Evolutionary conservation across 2,797 vertebrate species (phyloP), one percentile per base, ranked within the genome.

Genomic region (Leptoclinus maculatus): DNA sequence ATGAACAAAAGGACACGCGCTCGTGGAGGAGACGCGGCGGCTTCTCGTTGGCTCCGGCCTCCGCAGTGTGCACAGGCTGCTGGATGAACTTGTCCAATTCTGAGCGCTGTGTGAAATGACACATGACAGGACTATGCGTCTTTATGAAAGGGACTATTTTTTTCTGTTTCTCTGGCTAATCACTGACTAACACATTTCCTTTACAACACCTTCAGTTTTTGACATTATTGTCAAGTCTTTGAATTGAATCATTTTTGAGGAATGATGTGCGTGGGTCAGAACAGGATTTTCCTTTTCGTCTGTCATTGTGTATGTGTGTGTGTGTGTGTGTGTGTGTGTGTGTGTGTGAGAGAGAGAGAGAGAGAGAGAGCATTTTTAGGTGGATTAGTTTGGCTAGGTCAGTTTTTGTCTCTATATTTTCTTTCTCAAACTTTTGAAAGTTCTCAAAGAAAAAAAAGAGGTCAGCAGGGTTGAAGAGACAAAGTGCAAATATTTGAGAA

Each of bases 1-100:
- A 74, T 58, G 57, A 80, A 73, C 53, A 72, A 77, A 74, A 78
- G 65, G 71, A 63, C 51, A 25, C 57, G 49, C 3, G 19, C 72
- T 58, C 66, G 70, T 64, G 80, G 69, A 79, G 66, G 47, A 82
- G 80, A 78, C 43, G 5, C 11, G 6, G 19, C 16, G 14, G 71
- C 64, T 60, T 13, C 72, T 53, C 4, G 0, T 58, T 54, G 64
- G 74, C 68, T 66, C 5, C 58, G 71, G 71, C 79, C 69, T 83
- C 79, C 59, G 27, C 86, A 71, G 36, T 9, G 32, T 27, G 60
- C 14, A 36, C 76, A 32, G 59, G 71, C 57, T 51, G 63, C 60
- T 56, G 60, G 47, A 78, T 69, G 41, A 68, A 85, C 69, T 54
- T n/a, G 57, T 71, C 51, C 41, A 23, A 39, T 51, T 38, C 32